phyloP scores from a whole-genome alignment of 2,797 vertebrate species.

The Onychomys torridus region DNA sequence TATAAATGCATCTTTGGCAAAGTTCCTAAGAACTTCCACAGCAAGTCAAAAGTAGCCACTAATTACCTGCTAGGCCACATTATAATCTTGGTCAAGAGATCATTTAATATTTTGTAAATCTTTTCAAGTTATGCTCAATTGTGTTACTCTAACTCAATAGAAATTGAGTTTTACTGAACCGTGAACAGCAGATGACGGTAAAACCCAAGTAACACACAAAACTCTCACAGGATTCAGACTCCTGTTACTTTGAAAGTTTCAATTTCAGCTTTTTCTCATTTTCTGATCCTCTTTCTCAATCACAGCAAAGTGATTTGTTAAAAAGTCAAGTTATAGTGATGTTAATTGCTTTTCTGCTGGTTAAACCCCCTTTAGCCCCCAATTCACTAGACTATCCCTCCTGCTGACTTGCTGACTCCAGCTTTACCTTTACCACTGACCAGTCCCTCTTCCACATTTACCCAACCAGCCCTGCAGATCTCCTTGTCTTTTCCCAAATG shows the following conservation, averaged over 20 bases:
- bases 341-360: background rate
- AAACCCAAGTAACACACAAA: background rate
- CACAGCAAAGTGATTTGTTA: background rate
- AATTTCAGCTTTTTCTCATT: background rate
- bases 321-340: background rate
- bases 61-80: background rate
- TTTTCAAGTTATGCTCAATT: background rate
- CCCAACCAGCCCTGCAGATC: background rate
- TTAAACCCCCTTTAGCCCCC: background rate
- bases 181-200: background rate
- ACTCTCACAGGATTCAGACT: background rate
- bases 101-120: background rate
- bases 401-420: background rate
- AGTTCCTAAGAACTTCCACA: constrained; percentile 1
- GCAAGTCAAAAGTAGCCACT: background rate
- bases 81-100: background rate
- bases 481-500: background rate
- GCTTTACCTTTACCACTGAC: background rate
- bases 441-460: background rate
- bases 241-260: background rate
- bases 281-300: background rate
- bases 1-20: background rate
- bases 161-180: background rate
- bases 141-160: background rate
- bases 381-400: background rate